A percentile compares a stretch with the other conserved stretches of the same genome.
Evolutionary conservation across 2,113 vertebrate species (phyloP).

Genomic region (Grallaria varia): DNA sequence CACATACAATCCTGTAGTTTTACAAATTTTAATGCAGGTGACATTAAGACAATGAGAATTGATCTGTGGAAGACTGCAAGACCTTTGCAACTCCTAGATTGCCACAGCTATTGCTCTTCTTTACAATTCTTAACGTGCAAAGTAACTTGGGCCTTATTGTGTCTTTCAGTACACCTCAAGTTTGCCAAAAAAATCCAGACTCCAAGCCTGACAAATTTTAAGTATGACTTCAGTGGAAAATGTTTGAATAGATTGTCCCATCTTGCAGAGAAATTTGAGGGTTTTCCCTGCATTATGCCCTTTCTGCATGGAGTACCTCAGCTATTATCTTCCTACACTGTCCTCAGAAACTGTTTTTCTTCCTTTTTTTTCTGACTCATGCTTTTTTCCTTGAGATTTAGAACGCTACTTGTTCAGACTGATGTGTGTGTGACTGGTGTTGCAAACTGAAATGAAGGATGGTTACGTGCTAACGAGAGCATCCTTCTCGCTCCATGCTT

Average conservation of each 20-base stretch:
- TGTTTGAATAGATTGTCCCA: not conserved
- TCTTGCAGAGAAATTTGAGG: not conserved
- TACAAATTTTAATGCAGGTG: not conserved
- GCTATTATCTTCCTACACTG: not conserved
- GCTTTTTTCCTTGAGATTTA: not conserved
- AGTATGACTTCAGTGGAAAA: not conserved
- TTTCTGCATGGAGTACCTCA: not conserved
- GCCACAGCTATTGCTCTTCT: not conserved
- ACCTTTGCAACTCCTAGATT: not conserved
- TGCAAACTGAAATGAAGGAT: not conserved
- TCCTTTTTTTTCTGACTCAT: not conserved
- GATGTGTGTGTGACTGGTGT: not conserved
- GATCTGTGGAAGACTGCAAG: not conserved
- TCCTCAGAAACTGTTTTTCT: not conserved
- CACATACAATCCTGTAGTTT: not conserved
- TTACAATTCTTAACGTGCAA: not conserved
- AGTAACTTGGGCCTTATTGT: not conserved
- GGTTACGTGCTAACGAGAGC: not conserved
- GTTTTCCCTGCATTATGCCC: not conserved
- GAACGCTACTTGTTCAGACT: not conserved
- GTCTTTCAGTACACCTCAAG: not conserved
- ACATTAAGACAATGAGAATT: not conserved
- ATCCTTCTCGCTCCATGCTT: not conserved
- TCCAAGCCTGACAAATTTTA: not conserved
- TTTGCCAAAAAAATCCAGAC: not conserved